These are phyloP conservation scores for Peromyscus californicus DNA, from an alignment of 2,113 vertebrate genomes.

Conservation along the genomic window DNA sequence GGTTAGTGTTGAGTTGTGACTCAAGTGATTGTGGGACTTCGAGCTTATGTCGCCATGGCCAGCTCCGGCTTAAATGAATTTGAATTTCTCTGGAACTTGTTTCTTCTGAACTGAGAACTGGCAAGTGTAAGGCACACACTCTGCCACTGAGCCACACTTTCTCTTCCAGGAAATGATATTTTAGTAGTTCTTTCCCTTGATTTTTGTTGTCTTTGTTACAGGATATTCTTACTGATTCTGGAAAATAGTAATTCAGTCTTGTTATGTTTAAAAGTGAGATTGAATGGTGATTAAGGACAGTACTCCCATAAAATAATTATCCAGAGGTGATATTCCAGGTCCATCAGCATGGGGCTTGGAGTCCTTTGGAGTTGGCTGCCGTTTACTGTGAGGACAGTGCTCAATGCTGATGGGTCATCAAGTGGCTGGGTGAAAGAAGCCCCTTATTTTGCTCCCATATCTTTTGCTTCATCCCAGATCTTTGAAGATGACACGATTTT, in stretches of 20 bases:
- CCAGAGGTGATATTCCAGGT: neutral
- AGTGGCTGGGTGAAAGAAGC: neutral
- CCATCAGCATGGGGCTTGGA: neutral
- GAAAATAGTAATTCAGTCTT: conserved; percentile 6
- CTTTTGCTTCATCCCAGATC: neutral
- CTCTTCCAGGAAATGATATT: conserved; percentile 10
- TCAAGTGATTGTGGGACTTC: neutral
- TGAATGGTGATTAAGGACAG: conserved; percentile 4
- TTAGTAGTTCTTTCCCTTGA: neutral
- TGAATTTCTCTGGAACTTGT: neutral
- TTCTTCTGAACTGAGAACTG: neutral
- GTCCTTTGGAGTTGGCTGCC: conserved; percentile 30
- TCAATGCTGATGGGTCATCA: neutral
- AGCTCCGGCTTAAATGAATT: neutral
- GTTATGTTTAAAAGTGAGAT: neutral
- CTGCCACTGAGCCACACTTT: too few relatives aligned
- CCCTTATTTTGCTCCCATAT: neutral
- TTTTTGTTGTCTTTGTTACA: conserved; percentile 49
- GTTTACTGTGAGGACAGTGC: neutral
- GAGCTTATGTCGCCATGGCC: neutral
- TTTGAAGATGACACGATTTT: neutral
- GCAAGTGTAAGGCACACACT: neutral
- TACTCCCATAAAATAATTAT: neutral
- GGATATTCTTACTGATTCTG: neutral
- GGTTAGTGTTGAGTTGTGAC: neutral